Evolutionary conservation across 2,888 invertebrate genomes (phyloP).

Genomic region (Caenorhabditis sinica): DNA sequence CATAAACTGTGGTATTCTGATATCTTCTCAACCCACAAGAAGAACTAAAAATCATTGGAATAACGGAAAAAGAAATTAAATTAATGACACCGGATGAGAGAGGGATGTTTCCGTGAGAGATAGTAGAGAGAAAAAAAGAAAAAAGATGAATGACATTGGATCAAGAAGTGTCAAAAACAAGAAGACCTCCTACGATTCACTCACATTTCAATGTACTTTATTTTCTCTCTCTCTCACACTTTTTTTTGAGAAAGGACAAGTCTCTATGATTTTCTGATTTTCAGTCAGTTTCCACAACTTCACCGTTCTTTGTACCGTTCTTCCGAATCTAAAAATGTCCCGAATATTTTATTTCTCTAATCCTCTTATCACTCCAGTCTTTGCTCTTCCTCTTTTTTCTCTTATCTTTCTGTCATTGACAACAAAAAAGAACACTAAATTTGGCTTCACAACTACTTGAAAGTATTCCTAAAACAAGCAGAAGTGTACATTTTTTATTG

Average conservation of each 20-base stretch:
- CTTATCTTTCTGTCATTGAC: neutral
- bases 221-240: no score
- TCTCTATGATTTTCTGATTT: neutral
- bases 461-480: no score
- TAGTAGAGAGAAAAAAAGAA: constrained; percentile 13
- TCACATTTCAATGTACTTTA: constrained; percentile 11
- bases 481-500: neutral
- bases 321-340: neutral
- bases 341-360: neutral
- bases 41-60: constrained; percentile 42
- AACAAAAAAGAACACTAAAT: constrained; percentile 6
- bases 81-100: constrained; percentile 18
- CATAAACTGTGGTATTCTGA: constrained; percentile 25
- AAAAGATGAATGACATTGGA: constrained; percentile 42
- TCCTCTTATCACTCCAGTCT: constrained; percentile 8
- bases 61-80: constrained; percentile 48
- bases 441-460: neutral
- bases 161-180: constrained; percentile 51
- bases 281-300: neutral
- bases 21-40: neutral
- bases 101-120: constrained; percentile 26
- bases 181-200: constrained; percentile 15
- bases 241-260: constrained; percentile 3
- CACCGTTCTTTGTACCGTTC: no score
- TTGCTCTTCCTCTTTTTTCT: neutral